Evolutionary conservation across 2,888 invertebrate species (phyloP), one percentile per base, ranked within the genome.

Genomic region (Nomada hirtipes): DNA sequence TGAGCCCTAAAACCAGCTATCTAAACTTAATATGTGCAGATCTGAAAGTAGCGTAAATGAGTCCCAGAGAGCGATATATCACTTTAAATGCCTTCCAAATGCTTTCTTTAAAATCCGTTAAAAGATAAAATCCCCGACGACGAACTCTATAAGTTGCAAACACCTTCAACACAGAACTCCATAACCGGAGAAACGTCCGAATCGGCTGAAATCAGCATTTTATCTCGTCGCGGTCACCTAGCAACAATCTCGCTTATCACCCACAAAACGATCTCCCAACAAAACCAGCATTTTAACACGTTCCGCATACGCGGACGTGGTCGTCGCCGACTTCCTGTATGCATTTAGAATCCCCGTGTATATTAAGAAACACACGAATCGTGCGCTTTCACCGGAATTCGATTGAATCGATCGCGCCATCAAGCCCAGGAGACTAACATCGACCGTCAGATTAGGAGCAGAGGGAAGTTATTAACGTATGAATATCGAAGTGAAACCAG

Each of bases 381-480:
- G 75, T 72, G 76, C 82, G 82, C 83, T 85, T 84, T 87, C 86
- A 82, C 82, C 64, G 63, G 42, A 74, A 74, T 81, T 82, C 83
- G 82, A 87, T 83, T 76, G 81, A 79, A 79, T 82, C 74, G 79
- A 64, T 57, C 67, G 61, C 61, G 65, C 50, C 75, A 80, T 79
- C 75, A 20, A 47, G 53, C 71, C 67, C 76, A 23, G 63, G 59
- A 64, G 77, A 80, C 61, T 29, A 63, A 23, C 47, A 55, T 44
- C 64, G 18, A 2, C 57, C 4, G 23, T 18, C 18, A 44, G 15
- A 42, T 1, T 29, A 44, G 76, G 36, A 72, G 68, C 2, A 23
- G 57, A 57, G 80, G 78, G 84, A 86, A 86, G 82, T 86, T 86
- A 84, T 84, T 84, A 80, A 61, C 76, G 74, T 76, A 67, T 20